A percentile compares a stretch with the other conserved stretches of the same genome.
Conservation (phyloP, 2,888 invertebrate genomes). For the Drosophila multiciliata region DNA sequence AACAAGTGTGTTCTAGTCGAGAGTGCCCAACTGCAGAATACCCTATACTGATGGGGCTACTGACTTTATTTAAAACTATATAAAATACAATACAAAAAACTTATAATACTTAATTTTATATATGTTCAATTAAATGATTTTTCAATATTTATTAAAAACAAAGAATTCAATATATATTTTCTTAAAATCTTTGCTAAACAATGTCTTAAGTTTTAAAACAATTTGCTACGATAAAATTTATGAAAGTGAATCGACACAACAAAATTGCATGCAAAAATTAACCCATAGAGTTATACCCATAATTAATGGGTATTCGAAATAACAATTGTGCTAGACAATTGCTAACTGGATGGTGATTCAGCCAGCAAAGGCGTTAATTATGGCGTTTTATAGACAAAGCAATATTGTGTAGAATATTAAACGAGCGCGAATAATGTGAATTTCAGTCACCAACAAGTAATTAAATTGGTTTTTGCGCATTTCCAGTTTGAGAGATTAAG, state of each 20-base stretch:
- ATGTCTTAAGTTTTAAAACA: neutral
- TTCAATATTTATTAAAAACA: neutral
- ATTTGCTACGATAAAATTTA: neutral
- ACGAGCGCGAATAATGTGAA: slow-evolving; percentile 48
- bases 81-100: neutral
- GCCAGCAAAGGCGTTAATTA: slow-evolving; percentile 40
- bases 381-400: slow-evolving; percentile 22
- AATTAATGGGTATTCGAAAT: slow-evolving; percentile 7
- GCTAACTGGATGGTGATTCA: slow-evolving; percentile 44
- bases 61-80: neutral
- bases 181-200: neutral
- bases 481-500: slow-evolving; percentile 49
- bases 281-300: neutral
- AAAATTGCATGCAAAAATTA: neutral
- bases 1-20: slow-evolving; percentile 8
- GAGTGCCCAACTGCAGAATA: neutral
- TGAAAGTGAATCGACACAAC: neutral
- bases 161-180: neutral
- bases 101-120: neutral
- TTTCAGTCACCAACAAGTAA: slow-evolving; percentile 24
- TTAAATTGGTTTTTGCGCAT: slow-evolving; percentile 37
- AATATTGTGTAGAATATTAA: slow-evolving; percentile 41
- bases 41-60: neutral
- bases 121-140: neutral
- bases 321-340: slow-evolving; percentile 37